Percentiles rank a stretch among this genome's conserved stretches.
phyloP scores from a whole-genome alignment of 2,888 invertebrate species.

The Amphimallon solstitiale region DNA sequence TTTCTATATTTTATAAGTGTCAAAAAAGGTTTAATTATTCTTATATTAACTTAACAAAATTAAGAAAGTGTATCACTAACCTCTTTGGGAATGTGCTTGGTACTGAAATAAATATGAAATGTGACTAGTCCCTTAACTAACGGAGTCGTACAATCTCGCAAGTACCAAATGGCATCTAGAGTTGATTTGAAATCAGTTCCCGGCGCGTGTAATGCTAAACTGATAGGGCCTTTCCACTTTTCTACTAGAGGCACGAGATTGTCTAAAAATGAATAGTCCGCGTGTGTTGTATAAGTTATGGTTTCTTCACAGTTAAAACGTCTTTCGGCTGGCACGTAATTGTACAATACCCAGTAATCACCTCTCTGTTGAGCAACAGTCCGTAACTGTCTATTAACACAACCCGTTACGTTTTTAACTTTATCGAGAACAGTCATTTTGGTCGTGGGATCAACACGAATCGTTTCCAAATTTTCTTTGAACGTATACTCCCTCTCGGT shows the following conservation, averaged over 20 bases:
- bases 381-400: constrained; percentile 58
- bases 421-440: constrained; percentile 2
- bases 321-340: constrained; percentile 79
- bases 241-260: constrained; percentile 87
- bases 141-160: constrained; percentile 79
- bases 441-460: no score
- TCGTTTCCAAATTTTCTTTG: no score
- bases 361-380: constrained; percentile 62
- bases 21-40: no score
- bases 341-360: constrained; percentile 87
- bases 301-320: constrained; percentile 81
- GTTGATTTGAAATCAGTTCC: constrained; percentile 84
- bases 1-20: no score
- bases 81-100: constrained; percentile 83
- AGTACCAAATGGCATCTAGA: constrained; percentile 81
- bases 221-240: constrained; percentile 88
- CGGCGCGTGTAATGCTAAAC: constrained; percentile 88
- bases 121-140: constrained; percentile 83
- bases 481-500: not conserved
- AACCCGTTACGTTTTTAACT: constrained; percentile 42
- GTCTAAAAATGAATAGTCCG: constrained; percentile 90
- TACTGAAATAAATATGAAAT: constrained; percentile 90
- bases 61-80: constrained; percentile 57
- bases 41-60: no score
- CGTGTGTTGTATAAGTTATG: constrained; percentile 92